Percentiles rank a stretch among this genome's conserved stretches.
Evolutionary conservation across 2,797 vertebrate species (phyloP).

Genomic region (Danio kyathit): DNA sequence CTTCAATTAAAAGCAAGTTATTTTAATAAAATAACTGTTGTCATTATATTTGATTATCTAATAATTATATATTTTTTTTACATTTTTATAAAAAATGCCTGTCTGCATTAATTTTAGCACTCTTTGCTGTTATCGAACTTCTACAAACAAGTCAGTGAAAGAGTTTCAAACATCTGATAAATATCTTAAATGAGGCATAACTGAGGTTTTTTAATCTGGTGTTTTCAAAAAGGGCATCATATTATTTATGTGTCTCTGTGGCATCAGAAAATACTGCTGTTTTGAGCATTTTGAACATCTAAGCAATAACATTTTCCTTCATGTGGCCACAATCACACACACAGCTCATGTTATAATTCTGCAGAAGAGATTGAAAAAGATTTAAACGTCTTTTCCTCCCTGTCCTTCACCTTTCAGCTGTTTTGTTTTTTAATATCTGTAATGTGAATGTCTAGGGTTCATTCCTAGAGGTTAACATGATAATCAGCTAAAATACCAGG

Average conservation of each 20-base stretch:
- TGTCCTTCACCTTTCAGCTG: slow-evolving; percentile 5
- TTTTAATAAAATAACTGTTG: too few relatives aligned
- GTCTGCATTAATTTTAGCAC: not conserved
- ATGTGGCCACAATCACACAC: not conserved
- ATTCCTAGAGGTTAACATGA: slow-evolving; percentile 57
- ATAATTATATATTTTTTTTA: not conserved
- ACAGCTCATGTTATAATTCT: not conserved
- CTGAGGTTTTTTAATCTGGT: not conserved
- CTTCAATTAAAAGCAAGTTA: not conserved
- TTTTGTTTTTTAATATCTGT: slow-evolving; percentile 1
- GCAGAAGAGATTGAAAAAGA: not conserved
- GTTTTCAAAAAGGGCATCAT: not conserved
- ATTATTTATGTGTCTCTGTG: not conserved
- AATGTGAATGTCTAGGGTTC: slow-evolving; percentile 40
- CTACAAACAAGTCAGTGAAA: not conserved
- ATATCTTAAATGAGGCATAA: not conserved
- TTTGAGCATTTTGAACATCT: not conserved
- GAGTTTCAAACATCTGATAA: not conserved
- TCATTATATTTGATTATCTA: too few relatives aligned
- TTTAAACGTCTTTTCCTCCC: not conserved
- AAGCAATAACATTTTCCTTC: not conserved
- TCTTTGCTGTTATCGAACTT: not conserved
- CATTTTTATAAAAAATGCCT: too few relatives aligned
- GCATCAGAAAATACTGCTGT: not conserved
- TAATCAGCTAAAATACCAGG: slow-evolving; percentile 69